phyloP scores from a whole-genome alignment of 2,797 vertebrate genomes.

The Paratrypauchen microcephalus region DNA sequence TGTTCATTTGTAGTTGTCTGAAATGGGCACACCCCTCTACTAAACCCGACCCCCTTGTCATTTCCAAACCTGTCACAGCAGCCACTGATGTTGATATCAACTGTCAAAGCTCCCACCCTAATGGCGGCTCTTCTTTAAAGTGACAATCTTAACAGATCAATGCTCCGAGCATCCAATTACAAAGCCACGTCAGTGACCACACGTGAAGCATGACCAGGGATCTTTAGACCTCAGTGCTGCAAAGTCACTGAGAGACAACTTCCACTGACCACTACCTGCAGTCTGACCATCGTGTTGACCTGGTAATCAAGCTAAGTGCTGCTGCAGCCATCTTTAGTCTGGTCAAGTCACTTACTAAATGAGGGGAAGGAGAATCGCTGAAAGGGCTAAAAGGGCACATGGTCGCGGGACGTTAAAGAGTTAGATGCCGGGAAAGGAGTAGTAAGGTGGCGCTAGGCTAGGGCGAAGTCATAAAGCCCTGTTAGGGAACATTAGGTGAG shows the following conservation, averaged over 20 bases:
- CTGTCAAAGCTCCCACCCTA: conserved; percentile 74
- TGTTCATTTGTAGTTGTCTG: not conserved
- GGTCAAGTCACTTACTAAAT: conserved; percentile 15
- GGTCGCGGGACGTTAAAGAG: conserved; percentile 71
- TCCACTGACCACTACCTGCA: conserved; percentile 14
- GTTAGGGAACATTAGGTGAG: conserved; percentile 78
- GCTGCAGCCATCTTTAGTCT: conserved; percentile 10
- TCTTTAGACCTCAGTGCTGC: conserved; percentile 13
- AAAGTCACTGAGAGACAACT: conserved; percentile 13
- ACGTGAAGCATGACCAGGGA: conserved; percentile 41
- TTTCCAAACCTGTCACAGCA: conserved; percentile 48
- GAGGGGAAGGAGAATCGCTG: conserved; percentile 46
- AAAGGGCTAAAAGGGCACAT: conserved; percentile 45
- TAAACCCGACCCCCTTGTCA: conserved; percentile 6
- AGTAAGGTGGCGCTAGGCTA: conserved; percentile 76
- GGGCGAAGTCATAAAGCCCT: conserved; percentile 72
- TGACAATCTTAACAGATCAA: conserved; percentile 78
- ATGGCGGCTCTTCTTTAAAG: conserved; percentile 63
- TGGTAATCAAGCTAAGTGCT: conserved; percentile 7
- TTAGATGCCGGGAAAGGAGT: conserved; percentile 78
- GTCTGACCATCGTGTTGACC: conserved; percentile 12
- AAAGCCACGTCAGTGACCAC: conserved; percentile 56
- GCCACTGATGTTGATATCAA: conserved; percentile 67
- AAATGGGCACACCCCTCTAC: not conserved
- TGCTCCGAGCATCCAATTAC: conserved; percentile 58